Evolutionary conservation across 1,140 invertebrate species (phyloP).

Genomic region (Tribolium madens): DNA sequence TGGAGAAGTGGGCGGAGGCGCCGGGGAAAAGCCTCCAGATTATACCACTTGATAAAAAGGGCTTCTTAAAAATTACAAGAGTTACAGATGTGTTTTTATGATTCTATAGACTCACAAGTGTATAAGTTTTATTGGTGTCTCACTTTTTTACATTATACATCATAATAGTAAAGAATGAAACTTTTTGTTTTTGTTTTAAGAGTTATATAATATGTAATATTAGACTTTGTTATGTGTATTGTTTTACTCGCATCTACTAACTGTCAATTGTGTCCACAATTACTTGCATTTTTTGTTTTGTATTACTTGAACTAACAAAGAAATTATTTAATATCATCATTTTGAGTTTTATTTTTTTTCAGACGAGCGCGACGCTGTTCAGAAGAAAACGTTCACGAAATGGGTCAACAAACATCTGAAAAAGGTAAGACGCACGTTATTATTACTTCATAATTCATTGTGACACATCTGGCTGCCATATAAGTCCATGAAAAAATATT

Average conservation of each 20-base stretch:
- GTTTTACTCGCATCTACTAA: background rate
- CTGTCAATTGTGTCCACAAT: background rate
- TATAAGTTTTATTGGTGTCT: too few species aligned
- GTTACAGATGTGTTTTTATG: too few species aligned
- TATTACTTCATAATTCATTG: constrained; percentile 45
- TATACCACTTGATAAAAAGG: too few species aligned
- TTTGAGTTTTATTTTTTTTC: constrained; percentile 69
- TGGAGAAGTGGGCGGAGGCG: background rate
- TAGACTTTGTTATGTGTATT: too few species aligned
- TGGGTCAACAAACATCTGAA: constrained; percentile 99
- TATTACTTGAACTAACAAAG: background rate
- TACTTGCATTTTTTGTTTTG: constrained; percentile 22
- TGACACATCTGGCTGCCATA: constrained; percentile 38
- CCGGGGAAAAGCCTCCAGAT: background rate
- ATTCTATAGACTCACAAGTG: too few species aligned
- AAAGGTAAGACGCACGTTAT: constrained; percentile 81
- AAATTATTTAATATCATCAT: background rate
- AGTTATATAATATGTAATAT: too few species aligned
- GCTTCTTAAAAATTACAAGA: too few species aligned
- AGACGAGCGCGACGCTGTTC: constrained; percentile 99
- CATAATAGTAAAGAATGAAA: too few species aligned
- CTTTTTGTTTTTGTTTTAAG: too few species aligned
- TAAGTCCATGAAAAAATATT: constrained; percentile 19
- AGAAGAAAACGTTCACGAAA: constrained; percentile 99
- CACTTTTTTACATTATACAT: too few species aligned